Percentiles rank a stretch among this genome's conserved stretches.
Conservation (phyloP, 2,888 invertebrate species). For the Cataglyphis altisquamis region DNA sequence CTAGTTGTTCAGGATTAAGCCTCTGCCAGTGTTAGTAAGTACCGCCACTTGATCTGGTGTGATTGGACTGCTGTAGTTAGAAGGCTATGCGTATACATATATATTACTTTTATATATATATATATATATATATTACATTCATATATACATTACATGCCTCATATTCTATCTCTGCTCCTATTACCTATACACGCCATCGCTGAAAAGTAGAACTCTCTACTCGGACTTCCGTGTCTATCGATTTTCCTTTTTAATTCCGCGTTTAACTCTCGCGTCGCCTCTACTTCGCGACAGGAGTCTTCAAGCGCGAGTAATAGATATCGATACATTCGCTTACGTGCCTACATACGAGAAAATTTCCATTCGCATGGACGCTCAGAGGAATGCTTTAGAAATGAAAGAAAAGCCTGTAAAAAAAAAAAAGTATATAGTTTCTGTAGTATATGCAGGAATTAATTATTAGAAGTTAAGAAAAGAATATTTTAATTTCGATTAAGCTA, state of each 20-base stretch:
- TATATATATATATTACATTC: slow-evolving; percentile 50
- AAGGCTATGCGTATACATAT: slow-evolving; percentile 83
- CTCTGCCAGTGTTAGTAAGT: slow-evolving; percentile 99
- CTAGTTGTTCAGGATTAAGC: slow-evolving; percentile 99
- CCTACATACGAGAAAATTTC: slow-evolving; percentile 17
- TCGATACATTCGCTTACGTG: slow-evolving; percentile 41
- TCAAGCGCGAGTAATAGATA: slow-evolving; percentile 51
- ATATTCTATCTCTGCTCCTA: slow-evolving; percentile 42
- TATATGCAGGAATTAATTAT: not conserved
- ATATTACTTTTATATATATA: slow-evolving; percentile 57
- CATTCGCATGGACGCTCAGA: slow-evolving; percentile 40
- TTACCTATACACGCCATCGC: slow-evolving; percentile 61
- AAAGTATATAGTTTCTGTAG: not conserved
- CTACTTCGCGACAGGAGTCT: slow-evolving; percentile 34
- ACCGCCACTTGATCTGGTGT: slow-evolving; percentile 88
- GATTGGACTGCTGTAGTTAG: slow-evolving; percentile 87
- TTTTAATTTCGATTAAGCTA: not conserved
- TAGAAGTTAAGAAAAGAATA: not conserved
- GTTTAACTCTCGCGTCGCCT: slow-evolving; percentile 2
- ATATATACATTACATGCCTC: slow-evolving; percentile 55
- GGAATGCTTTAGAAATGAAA: slow-evolving; percentile 34
- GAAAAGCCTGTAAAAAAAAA: not conserved
- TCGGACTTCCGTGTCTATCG: slow-evolving; percentile 47
- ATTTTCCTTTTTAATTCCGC: slow-evolving; percentile 41
- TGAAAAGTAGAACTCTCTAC: slow-evolving; percentile 66